Percentiles rank a stretch among this genome's conserved stretches.
Evolutionary conservation across 1,140 invertebrate species (phyloP).

Genomic region (Oncopodura yosiiana): DNA sequence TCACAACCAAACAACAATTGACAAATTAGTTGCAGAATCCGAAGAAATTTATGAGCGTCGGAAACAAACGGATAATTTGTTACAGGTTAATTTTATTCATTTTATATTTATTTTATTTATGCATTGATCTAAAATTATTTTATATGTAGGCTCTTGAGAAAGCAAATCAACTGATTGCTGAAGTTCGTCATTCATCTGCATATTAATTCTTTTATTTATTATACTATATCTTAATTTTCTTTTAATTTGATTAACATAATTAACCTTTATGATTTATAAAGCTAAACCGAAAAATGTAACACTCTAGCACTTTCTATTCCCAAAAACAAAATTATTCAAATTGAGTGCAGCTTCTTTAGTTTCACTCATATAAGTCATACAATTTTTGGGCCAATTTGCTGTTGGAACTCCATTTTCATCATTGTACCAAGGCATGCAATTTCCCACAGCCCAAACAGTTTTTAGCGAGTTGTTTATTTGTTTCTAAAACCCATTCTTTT

Average conservation of each 20-base stretch:
- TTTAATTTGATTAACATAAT: neutral
- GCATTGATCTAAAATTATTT: conserved; percentile 22
- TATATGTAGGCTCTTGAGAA: conserved; percentile 72
- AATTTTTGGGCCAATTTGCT: conserved; percentile 8
- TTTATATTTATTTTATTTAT: neutral
- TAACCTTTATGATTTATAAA: neutral
- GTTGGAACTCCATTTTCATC: conserved; percentile 13
- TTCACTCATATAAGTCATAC: conserved; percentile 7
- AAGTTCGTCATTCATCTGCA: conserved; percentile 76
- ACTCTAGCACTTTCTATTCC: neutral
- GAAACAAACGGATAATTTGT: neutral
- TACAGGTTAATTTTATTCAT: neutral
- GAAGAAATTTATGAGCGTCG: conserved; percentile 1
- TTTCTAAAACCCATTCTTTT: conserved; percentile 1
- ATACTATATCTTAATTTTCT: neutral
- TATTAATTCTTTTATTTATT: neutral
- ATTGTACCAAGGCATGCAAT: conserved; percentile 15
- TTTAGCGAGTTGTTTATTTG: conserved; percentile 5
- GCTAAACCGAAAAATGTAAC: neutral
- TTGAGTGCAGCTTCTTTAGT: no score
- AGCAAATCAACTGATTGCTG: conserved; percentile 88
- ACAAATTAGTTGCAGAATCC: neutral
- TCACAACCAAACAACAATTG: neutral
- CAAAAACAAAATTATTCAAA: no score
- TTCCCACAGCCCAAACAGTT: conserved; percentile 12